Evolutionary conservation across 2,113 vertebrate genomes (phyloP), one percentile per base, ranked within the genome.

Genomic region (Heliornis fulica): DNA sequence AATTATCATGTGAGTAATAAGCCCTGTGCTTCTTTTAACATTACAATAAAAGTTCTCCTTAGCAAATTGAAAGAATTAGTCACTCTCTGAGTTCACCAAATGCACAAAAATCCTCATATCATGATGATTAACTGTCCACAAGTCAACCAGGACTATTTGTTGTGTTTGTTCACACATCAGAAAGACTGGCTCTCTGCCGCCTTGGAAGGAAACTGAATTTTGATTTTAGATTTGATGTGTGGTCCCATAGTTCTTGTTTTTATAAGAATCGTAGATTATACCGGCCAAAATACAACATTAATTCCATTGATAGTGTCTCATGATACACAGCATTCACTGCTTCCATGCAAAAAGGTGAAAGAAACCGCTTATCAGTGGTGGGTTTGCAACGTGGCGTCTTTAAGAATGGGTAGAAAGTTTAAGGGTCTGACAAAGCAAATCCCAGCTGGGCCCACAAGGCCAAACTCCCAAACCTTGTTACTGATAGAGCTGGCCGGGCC

Each of bases 1-100:
- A 66, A 29, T 93, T 92, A 77, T 28, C 54, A 25, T 77, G 59
- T 92, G 85, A 90, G 34, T 87, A 92, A 92, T 89, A 93, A 94
- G 32, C 41, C 56, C 29, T 34, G 25, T 64, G 28, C 57, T 96
- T 92, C 61, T 91, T 38, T 71, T 53, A 82, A 29, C 28, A 28
- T 32, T 64, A 36, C 46, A 57, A 72, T 60, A 60, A 21, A 60
- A 23, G 8, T 78, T 88, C 57, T 81, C 60, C 50, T 83, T 54
- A 82, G 56, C 60, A 91, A 94, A 80, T n/a, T 53, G 53, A 15
- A 90, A 65, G 25, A 89, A 89, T 87, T 84, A 4, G 32, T 82
- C 15, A 3, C 66, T 68, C n/a, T 79, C 68, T 61, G 82, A 72
- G 82, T 68, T 83, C 40, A 41, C 21, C 8, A 36, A 69, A 61